Evolutionary conservation across 1,140 invertebrate species (phyloP), one percentile per base, ranked within the genome.

Genomic region (Sarcophaga bullata): DNA sequence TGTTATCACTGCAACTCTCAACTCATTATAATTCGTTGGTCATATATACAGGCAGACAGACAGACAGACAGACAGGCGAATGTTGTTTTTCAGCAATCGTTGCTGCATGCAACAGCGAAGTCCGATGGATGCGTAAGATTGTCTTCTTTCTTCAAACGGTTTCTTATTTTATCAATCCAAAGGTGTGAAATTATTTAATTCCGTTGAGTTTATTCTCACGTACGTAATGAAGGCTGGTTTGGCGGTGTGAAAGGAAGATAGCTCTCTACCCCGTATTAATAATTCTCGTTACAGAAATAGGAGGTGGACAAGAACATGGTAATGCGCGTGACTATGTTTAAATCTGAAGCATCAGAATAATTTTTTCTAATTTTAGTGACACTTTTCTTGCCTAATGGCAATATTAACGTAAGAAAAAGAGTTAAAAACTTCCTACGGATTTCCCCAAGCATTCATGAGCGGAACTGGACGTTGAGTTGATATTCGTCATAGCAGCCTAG

Each of bases 171-270:
- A 68, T 19, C 62, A 68, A 68, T 19, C 80, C 73, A 73, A 82
- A 84, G 81, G 83, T 84, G 83, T 84, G 83, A 84, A 84, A 81
- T 82, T 84, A 84, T 84, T 84, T 82, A 84, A 84, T 84, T 73
- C 80, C 81, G 80, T 62, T 62, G 83, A 73, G 49, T 47, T 50
- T 50, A 49, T 49, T 68, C 54, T 37, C 25, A 58, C 54, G 6
- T 58, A 37, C 25, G 25, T n/a, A n/a, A n/a, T n/a, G n/a, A n/a
- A n/a, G n/a, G n/a, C n/a, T n/a, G n/a, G n/a, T n/a, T n/a, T n/a
- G n/a, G n/a, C n/a, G n/a, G n/a, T n/a, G n/a, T 4, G 25, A 37
- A 37, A 37, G 25, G 25, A 37, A 37, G n/a, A 37, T 58, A 15
- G 10, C 54, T 58, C 54, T 15, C 54, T 58, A 58, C 54, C 13